These are phyloP conservation scores for Anthoscopus minutus DNA, from an alignment of 2,113 vertebrate species.

Conservation along the genomic window DNA sequence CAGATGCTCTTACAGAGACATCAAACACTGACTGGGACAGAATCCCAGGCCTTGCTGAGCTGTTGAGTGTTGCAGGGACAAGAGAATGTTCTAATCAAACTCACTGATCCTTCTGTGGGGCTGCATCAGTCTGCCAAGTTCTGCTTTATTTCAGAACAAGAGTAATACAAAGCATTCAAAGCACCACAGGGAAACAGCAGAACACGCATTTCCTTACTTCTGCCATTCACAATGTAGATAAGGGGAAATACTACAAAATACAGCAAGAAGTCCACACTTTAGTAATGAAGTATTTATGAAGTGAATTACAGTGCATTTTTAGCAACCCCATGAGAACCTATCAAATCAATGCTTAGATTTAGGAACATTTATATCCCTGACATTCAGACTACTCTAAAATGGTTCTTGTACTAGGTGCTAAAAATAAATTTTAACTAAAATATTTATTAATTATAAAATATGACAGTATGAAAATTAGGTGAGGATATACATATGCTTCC, in stretches of 20 bases:
- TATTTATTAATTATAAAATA: background rate
- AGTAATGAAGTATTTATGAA: background rate
- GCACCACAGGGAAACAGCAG: background rate
- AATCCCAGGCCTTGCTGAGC: background rate
- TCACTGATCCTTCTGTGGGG: background rate
- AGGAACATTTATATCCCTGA: background rate
- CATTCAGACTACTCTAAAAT: background rate
- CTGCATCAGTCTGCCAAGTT: background rate
- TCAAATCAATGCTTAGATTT: background rate
- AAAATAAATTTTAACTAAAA: background rate
- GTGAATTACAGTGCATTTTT: background rate
- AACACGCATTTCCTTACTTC: background rate
- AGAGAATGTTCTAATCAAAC: background rate
- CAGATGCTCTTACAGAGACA: background rate
- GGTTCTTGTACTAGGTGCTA: background rate
- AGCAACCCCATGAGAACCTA: background rate
- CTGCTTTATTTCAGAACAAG: background rate
- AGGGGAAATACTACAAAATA: background rate
- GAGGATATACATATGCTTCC: background rate
- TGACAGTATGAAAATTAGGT: background rate
- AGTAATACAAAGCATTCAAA: background rate
- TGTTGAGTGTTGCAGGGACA: background rate
- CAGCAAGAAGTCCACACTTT: background rate
- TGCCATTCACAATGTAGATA: background rate
- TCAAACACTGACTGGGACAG: background rate